Base-by-base conservation (phyloP, 2,797 vertebrate genomes). In the Pseudomugil tenellus region DNA sequence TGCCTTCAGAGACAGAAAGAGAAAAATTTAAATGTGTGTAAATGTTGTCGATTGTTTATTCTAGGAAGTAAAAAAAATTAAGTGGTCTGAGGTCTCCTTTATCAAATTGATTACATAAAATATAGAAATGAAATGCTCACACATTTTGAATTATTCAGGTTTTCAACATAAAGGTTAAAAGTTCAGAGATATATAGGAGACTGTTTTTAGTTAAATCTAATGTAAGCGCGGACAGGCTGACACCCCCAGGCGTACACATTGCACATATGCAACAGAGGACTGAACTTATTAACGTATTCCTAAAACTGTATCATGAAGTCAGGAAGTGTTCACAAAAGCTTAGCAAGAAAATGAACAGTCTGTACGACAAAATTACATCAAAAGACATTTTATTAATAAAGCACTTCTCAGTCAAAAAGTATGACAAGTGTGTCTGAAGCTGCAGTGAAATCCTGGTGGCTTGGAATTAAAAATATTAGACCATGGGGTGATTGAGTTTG, bases 121-220 rank as follows among this genome's bases (percentile, higher is more conserved):
- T 23, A 63, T n/a, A 17, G 57, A 64, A 70, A 55, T 31, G 8
- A 43, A 34, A 39, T 49, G 65, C 17, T n/a, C 25, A 46, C 29
- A 31, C 6, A 43, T 70, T 72, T 75, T 77, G 14, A 75, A 79
- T 81, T 58, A 85, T 87, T 85, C 62, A 63, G 4, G 17, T 63
- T 76, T 70, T 63, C 7, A 63, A 21, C 37, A 34, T 32, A 19
- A 0, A 63, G 68, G 74, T 25, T 81, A 70, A 63, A 64, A 3
- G 82, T 74, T 84, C 59, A 81, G 65, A 63, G 55, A 70, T 4
- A 6, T 13, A 53, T 26, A 39, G 49, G 2, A 37, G 19, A 48
- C 60, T 19, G 19, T 26, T 43, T 2, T 16, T 21, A 70, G 76
- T 26, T 19, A 53, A 58, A 35, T 55, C 43, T 31, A 61, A 54